Evolutionary conservation across 1,140 invertebrate genomes (phyloP).

Genomic region (Adelges cooleyi): DNA sequence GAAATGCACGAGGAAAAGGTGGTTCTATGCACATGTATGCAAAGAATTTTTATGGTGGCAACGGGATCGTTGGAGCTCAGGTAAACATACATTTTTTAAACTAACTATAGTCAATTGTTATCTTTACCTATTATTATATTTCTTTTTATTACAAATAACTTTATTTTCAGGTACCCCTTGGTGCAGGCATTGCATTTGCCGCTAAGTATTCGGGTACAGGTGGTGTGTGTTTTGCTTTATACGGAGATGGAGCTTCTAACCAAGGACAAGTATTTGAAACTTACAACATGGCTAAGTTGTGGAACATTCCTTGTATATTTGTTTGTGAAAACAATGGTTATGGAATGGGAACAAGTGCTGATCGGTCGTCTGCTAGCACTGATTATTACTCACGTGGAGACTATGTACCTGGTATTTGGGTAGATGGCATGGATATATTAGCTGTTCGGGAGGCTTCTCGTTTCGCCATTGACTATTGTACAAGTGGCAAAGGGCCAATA

Average conservation of each 20-base stretch:
- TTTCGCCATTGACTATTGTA: conserved; percentile 70
- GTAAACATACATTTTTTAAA: conserved; percentile 41
- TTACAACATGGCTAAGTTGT: conserved; percentile 73
- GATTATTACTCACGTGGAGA: conserved; percentile 91
- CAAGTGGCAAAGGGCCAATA: conserved; percentile 75
- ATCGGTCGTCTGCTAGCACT: conserved; percentile 74
- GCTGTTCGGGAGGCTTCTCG: conserved; percentile 76
- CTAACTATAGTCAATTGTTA: not conserved
- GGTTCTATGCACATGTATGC: conserved; percentile 88
- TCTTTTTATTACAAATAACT: no score
- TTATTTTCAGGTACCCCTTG: conserved; percentile 66
- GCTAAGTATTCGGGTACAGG: conserved; percentile 72
- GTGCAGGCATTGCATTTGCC: conserved; percentile 87
- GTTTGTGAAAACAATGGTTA: conserved; percentile 97
- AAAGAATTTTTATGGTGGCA: conserved; percentile 91
- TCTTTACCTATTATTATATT: no score
- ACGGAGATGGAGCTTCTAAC: conserved; percentile 98
- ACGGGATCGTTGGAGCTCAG: conserved; percentile 98
- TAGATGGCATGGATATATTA: conserved; percentile 96
- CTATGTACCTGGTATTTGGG: conserved; percentile 80
- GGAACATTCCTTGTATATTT: conserved; percentile 86
- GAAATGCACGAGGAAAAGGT: conserved; percentile 89
- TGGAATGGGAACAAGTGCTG: conserved; percentile 90
- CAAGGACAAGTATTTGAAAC: conserved; percentile 75
- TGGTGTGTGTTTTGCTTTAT: conserved; percentile 76